Base-by-base conservation (phyloP, 2,113 vertebrate genomes). In the Uropsilus gracilis region DNA sequence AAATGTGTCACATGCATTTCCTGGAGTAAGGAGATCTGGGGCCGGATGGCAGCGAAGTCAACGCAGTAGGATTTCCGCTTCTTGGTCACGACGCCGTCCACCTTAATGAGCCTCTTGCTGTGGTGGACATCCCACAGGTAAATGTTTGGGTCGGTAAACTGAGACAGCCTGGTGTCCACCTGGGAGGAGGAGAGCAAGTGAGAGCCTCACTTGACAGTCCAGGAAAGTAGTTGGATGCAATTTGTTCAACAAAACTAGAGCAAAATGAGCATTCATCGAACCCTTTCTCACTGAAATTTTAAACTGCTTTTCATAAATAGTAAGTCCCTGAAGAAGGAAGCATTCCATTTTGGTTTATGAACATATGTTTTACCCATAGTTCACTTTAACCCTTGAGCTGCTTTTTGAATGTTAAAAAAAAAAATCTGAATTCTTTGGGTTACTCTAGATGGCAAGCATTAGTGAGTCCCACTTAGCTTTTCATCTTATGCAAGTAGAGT, bases 41-140 rank as follows among this genome's bases (percentile, higher is more conserved):
- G 98, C 46, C 98, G 97, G 94, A 99, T 97, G 86, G 98, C 98
- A n/a, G 98, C 98, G 30, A 99, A 99, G 89, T 99, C 99, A 0
- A 98, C 98, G 13, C 99, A 99, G 39, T 99, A 98, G 4, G 44
- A 83, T 42, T 98, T 98, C 78, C 97, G 98, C 75, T 94, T 93
- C 0, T 98, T 97, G 3, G 98, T 94, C 0, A 96, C 97, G 57
- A 98, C 89, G 39, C 99, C 99, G 0, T 99, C 98, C 94, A 99
- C 95, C 96, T 98, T 99, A 81, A 98, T 98, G 63, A 99, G 99
- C 73, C 98, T 97, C 89, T 99, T 99, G 0, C 98, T 99, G 78
- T 98, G 99, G 91, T 99, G 98, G 93, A 99, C 91, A 26, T 99
- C 99, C 99, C 99, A 99, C 91, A 99, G 80, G 87, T 99, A 99